A percentile compares a stretch with the other conserved stretches of the same genome.
Conservation (phyloP, 2,888 invertebrate species). For the Kuschelorhynchus macadamiae region DNA sequence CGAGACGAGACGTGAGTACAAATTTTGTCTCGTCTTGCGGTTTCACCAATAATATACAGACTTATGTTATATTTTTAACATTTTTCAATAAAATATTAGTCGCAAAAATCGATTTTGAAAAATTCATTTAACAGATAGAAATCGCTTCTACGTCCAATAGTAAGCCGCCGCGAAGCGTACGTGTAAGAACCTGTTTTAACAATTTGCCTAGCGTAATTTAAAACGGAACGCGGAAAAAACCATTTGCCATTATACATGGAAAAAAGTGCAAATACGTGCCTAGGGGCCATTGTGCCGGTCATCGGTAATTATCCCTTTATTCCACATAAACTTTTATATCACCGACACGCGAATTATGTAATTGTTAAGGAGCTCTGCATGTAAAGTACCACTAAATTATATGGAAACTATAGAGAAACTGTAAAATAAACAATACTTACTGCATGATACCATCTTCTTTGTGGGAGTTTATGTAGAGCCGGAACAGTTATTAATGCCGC, state of each 20-base stretch:
- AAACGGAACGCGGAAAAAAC: background rate
- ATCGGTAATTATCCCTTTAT: constrained; percentile 46
- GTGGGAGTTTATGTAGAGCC: constrained; percentile 34
- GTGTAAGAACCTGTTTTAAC: too few relatives aligned
- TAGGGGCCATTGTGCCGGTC: constrained; percentile 38
- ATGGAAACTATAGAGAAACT: constrained; percentile 41
- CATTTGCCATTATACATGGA: constrained; percentile 7
- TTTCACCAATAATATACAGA: too few relatives aligned
- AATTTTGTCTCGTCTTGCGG: too few relatives aligned
- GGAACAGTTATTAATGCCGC: constrained; percentile 43
- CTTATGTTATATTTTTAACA: too few relatives aligned
- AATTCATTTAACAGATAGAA: too few relatives aligned
- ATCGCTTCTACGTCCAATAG: too few relatives aligned
- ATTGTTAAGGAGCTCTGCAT: constrained; percentile 45
- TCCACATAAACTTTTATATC: constrained; percentile 44
- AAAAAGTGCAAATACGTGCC: constrained; percentile 39
- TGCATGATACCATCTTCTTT: constrained; percentile 36
- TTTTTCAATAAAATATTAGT: too few relatives aligned
- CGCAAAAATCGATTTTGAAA: too few relatives aligned
- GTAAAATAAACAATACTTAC: constrained; percentile 49
- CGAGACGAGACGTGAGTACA: too few relatives aligned
- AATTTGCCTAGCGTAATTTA: background rate
- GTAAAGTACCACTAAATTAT: constrained; percentile 45
- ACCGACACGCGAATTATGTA: constrained; percentile 45
- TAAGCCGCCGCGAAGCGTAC: too few relatives aligned